Percentiles rank a stretch among this genome's conserved stretches.
Evolutionary conservation across 2,113 vertebrate genomes (phyloP).

Genomic region (Copsychus sechellarum): DNA sequence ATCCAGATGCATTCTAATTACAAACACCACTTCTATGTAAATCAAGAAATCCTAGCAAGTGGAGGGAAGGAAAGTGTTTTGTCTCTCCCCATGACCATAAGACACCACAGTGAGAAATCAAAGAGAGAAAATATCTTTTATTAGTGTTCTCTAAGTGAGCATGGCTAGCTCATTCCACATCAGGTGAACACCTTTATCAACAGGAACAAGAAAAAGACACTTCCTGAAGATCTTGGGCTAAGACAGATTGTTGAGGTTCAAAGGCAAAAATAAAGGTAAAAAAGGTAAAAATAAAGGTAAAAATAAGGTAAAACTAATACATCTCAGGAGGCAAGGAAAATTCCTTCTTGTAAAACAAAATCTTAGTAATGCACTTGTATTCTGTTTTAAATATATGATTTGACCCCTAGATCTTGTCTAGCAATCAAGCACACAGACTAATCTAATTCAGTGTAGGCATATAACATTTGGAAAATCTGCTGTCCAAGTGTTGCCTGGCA

Average conservation of each 20-base stretch:
- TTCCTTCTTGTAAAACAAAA: neutral
- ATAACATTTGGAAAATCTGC: neutral
- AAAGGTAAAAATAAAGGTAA: neutral
- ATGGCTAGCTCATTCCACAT: neutral
- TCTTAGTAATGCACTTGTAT: neutral
- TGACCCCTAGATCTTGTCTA: neutral
- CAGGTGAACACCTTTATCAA: neutral
- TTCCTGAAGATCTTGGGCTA: neutral
- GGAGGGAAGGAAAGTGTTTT: neutral
- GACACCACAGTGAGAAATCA: neutral
- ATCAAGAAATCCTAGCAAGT: neutral
- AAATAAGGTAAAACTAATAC: too few relatives aligned
- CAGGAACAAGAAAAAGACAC: neutral
- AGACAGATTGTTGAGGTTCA: neutral
- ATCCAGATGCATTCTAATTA: neutral
- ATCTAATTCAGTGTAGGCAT: neutral
- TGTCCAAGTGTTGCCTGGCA: neutral
- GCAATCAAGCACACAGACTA: neutral
- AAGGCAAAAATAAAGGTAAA: neutral
- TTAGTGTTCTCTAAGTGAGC: neutral
- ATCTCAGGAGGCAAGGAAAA: neutral
- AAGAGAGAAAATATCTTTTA: neutral
- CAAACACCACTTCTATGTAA: neutral
- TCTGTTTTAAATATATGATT: neutral
- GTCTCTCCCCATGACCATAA: accelerated